Percentiles rank a stretch among this genome's conserved stretches.
Evolutionary conservation across 2,888 invertebrate species (phyloP).

Genomic region (Coleophora deauratella): DNA sequence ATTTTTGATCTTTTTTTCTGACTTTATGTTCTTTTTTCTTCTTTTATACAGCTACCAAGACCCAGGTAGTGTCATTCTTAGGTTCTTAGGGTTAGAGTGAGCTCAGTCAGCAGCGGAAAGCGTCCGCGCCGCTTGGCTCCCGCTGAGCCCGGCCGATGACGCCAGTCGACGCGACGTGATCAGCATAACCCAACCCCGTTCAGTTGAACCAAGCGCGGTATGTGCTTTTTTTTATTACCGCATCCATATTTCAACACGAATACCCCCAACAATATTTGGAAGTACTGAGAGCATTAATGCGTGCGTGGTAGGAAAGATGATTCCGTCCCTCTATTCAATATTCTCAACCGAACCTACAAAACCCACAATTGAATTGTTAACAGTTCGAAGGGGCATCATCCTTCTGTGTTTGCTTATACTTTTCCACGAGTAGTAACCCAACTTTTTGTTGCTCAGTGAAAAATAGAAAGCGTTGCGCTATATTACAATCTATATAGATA

Average conservation of each 20-base stretch:
- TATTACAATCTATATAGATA: too few species aligned
- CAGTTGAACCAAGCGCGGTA: constrained; percentile 45
- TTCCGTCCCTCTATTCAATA: constrained; percentile 38
- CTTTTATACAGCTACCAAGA: too few species aligned
- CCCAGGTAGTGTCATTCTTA: too few species aligned
- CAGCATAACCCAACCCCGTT: constrained; percentile 39
- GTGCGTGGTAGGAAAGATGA: constrained; percentile 60
- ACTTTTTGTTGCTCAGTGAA: not conserved
- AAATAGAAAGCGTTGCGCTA: too few species aligned
- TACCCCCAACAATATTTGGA: constrained; percentile 58
- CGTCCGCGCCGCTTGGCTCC: too few species aligned
- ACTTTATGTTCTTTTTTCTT: too few species aligned
- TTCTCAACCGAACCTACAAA: constrained; percentile 28
- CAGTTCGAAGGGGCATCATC: constrained; percentile 10
- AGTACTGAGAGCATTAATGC: constrained; percentile 56
- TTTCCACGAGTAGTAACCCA: not conserved
- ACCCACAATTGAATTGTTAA: constrained; percentile 40
- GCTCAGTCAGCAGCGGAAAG: too few species aligned
- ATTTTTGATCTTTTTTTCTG: too few species aligned
- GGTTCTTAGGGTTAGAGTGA: constrained; percentile 2
- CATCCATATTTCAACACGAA: constrained; percentile 67
- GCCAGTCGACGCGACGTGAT: constrained; percentile 48
- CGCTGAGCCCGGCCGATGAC: too few species aligned
- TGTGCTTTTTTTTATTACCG: constrained; percentile 64
- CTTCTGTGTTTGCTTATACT: too few species aligned